Base-by-base conservation (phyloP, 2,888 invertebrate species). In the Aethes cnicana region DNA sequence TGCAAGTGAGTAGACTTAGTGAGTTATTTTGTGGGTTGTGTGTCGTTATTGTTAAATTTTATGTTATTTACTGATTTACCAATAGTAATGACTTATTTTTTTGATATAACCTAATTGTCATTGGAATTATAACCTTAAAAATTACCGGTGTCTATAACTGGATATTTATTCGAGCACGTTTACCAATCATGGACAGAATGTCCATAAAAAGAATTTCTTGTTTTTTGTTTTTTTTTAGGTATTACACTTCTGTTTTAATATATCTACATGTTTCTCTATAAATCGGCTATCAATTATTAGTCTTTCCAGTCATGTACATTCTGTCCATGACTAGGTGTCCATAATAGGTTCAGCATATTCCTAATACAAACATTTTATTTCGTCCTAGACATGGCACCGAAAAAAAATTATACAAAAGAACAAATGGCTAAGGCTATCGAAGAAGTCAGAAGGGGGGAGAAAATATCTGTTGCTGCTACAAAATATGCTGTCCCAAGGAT, bases 321-420 rank as follows among this genome's bases (percentile, higher is more conserved):
- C 37, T 37, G 37, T 37, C 37, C 37, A 37, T 37, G 37, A 37
- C 37, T 37, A 23, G 39, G 23, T 39, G 39, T 39, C 39, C 25
- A 25, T 39, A 39, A 39, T 39, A 25, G 25, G 39, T 39, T 21
- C 37, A 37, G 8, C 37, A 8, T 37, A 37, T 37, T 37, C 23
- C 14, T 37, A 23, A 37, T 37, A 37, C 14, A 37, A 37, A 39
- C 16, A 25, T 39, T 25, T 39, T 25, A 16, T 39, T 39, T 25
- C 25, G 8, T 16, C 25, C n/a, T 39, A 39, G 39, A 25, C 18
- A 35, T 35, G 35, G 35, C 35, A 35, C 35, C 35, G 35, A 18
- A 14, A 35, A 35, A 35, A 35, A 18, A 35, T 9, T 35, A 35
- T 35, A 18, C 35, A 1, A 35, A 35, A 35, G 35, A 35, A 35